phyloP scores from a whole-genome alignment of 2,113 vertebrate genomes.

The Brevimyrus niger region DNA sequence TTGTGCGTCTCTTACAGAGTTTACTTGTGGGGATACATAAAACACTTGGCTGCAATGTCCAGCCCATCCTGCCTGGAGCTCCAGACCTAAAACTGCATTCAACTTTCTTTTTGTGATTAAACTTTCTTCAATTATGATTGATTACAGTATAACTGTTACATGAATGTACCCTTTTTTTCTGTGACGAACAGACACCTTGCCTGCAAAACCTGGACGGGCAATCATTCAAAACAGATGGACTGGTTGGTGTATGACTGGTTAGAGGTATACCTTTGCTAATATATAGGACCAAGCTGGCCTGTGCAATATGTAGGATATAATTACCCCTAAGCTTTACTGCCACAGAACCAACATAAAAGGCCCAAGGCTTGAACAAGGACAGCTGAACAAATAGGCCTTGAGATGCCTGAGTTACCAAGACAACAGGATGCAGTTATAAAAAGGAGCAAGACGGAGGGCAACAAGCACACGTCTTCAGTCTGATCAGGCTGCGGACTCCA shows the following conservation, averaged over 20 bases:
- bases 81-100: background rate
- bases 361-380: background rate
- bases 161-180: background rate
- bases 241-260: background rate
- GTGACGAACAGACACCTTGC: background rate
- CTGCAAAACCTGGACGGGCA: background rate
- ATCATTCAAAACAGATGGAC: background rate
- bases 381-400: background rate
- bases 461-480: background rate
- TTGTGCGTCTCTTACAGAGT: background rate
- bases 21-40: background rate
- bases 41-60: background rate
- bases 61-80: background rate
- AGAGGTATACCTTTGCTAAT: background rate
- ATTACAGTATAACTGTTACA: background rate
- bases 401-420: conserved; percentile 3
- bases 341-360: background rate
- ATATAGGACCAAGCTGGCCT: background rate
- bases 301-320: background rate
- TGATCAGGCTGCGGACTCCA: background rate
- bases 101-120: background rate
- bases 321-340: background rate
- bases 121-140: background rate
- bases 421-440: background rate
- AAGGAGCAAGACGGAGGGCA: background rate